Evolutionary conservation across 2,797 vertebrate genomes (phyloP).

Genomic region (Euthynnus affinis): DNA sequence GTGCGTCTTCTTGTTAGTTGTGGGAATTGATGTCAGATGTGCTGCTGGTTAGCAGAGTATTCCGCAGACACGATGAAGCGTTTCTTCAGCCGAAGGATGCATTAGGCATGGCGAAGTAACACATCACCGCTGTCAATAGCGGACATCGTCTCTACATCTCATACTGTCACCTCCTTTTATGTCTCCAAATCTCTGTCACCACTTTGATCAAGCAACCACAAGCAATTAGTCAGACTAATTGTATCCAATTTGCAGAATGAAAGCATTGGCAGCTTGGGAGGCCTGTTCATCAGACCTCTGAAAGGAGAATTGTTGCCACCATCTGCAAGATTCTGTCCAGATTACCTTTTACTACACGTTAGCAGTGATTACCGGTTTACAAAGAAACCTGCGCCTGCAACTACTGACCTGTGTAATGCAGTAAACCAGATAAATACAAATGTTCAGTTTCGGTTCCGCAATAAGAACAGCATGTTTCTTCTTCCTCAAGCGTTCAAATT

Average conservation of each 20-base stretch:
- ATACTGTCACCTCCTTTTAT: conserved; percentile 39
- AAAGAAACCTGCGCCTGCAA: not conserved
- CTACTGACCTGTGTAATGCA: not conserved
- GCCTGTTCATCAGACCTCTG: conserved; percentile 43
- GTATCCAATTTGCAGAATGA: conserved; percentile 49
- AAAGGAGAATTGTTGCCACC: conserved; percentile 25
- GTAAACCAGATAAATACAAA: not conserved
- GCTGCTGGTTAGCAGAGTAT: conserved; percentile 7
- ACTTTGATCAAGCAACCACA: conserved; percentile 57
- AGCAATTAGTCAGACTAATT: conserved; percentile 66
- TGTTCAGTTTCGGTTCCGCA: not conserved
- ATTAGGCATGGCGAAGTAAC: conserved; percentile 36
- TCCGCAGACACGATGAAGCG: conserved; percentile 27
- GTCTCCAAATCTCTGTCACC: conserved; percentile 47
- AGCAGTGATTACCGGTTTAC: not conserved
- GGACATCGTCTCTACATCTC: conserved; percentile 47
- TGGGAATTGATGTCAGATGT: conserved; percentile 17
- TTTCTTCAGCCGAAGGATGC: conserved; percentile 26
- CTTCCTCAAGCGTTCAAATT: not conserved
- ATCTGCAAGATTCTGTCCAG: not conserved
- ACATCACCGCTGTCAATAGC: conserved; percentile 35
- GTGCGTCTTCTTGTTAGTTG: conserved; percentile 2
- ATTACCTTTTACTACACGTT: not conserved
- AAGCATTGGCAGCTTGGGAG: conserved; percentile 29
- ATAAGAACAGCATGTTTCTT: not conserved